Evolutionary conservation across 2,888 invertebrate species (phyloP).

Genomic region (Cephus spinipes): DNA sequence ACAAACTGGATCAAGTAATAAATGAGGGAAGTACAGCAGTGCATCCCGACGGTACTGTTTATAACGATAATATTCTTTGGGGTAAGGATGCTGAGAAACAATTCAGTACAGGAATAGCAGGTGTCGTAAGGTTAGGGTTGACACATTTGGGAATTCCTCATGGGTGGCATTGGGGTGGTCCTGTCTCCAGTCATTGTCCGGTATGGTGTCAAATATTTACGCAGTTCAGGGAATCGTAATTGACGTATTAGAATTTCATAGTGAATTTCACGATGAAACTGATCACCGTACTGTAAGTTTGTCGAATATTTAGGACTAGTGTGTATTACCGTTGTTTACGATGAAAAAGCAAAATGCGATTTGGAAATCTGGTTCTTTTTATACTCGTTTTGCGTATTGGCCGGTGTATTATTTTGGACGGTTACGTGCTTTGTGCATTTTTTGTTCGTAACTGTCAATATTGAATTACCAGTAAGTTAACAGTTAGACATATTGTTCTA

Average conservation of each 20-base stretch:
- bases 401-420: background rate
- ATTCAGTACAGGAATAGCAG: conserved; percentile 69
- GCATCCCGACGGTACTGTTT: conserved; percentile 30
- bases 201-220: conserved; percentile 78
- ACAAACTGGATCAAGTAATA: conserved; percentile 27
- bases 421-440: background rate
- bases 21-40: conserved; percentile 36
- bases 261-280: background rate
- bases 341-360: background rate
- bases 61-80: conserved; percentile 43
- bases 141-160: conserved; percentile 83
- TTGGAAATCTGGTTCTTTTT: background rate
- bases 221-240: conserved; percentile 32
- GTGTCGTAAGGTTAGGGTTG: conserved; percentile 78
- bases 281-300: background rate
- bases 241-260: background rate
- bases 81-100: conserved; percentile 33
- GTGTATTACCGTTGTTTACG: background rate
- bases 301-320: background rate
- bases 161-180: conserved; percentile 88
- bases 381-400: background rate
- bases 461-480: background rate
- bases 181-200: conserved; percentile 80
- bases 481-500: background rate
- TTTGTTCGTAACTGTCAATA: background rate